Evolutionary conservation across 2,888 invertebrate genomes (phyloP).

Genomic region (Eupelmus urozonus): DNA sequence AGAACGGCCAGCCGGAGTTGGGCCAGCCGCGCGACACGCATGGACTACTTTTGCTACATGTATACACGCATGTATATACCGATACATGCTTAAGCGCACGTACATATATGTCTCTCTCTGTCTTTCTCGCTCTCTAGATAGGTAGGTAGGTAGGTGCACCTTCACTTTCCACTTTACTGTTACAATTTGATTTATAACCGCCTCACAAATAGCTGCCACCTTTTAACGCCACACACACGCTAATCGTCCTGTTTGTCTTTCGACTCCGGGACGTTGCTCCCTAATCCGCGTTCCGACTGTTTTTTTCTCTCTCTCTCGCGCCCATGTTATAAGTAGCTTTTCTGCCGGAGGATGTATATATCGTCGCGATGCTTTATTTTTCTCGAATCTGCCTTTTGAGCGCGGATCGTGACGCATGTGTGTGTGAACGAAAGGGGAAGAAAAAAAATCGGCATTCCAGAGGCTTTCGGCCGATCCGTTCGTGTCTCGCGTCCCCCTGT

Average conservation of each 20-base stretch:
- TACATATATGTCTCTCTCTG: no score
- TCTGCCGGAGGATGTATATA: no score
- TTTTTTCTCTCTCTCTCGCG: background rate
- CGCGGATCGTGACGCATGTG: no score
- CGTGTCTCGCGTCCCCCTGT: no score
- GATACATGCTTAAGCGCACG: conserved; percentile 52
- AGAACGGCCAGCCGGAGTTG: no score
- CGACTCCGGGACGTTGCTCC: no score
- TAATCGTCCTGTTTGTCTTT: conserved; percentile 7
- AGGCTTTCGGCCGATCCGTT: background rate
- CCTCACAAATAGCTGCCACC: conserved; percentile 33
- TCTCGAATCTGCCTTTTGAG: no score
- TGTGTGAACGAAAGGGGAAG: no score
- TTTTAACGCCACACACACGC: background rate
- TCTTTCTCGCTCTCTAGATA: background rate
- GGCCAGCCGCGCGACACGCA: conserved; percentile 2
- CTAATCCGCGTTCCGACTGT: background rate
- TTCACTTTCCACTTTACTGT: conserved; percentile 74
- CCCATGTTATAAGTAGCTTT: background rate
- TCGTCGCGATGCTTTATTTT: no score
- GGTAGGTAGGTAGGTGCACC: conserved; percentile 63
- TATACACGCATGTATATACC: conserved; percentile 64
- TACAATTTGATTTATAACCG: conserved; percentile 60
- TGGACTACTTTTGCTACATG: conserved; percentile 38
- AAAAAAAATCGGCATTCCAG: background rate